Percentiles rank a stretch among this genome's conserved stretches.
These are phyloP conservation scores for Sanderia malayensis DNA, from an alignment of 30 jellyfish, hydroid and myxozoan genomes.

Conservation along the genomic window DNA sequence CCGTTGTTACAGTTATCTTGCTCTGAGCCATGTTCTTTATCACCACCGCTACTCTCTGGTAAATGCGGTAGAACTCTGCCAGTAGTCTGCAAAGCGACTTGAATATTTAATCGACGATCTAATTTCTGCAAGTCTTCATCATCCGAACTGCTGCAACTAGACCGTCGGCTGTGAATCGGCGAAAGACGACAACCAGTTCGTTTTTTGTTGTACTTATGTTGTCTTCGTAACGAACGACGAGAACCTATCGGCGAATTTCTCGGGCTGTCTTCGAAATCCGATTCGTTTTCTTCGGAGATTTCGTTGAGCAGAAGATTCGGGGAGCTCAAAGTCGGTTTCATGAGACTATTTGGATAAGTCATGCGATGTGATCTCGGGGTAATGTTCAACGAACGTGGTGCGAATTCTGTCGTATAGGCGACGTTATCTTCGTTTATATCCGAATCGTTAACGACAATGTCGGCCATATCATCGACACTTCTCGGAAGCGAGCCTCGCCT, in stretches of 20 bases:
- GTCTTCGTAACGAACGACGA: constrained; percentile 80
- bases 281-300: constrained; percentile 86
- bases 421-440: constrained; percentile 37
- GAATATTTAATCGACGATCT: constrained; percentile 47
- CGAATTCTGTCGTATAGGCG: constrained; percentile 56
- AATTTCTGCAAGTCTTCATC: constrained; percentile 85
- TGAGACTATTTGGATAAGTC: constrained; percentile 63
- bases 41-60: constrained; percentile 51
- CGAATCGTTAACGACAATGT: constrained; percentile 28
- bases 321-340: constrained; percentile 78
- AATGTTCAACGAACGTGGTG: constrained; percentile 64
- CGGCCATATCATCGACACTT: constrained; percentile 67
- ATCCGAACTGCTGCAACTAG: constrained; percentile 95
- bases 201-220: constrained; percentile 70
- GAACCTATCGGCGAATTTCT: constrained; percentile 68
- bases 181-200: constrained; percentile 91
- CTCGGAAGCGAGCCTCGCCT: constrained; percentile 49
- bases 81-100: constrained; percentile 38
- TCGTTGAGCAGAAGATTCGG: constrained; percentile 93
- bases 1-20: constrained; percentile 30
- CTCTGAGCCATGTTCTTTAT: constrained; percentile 26
- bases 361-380: constrained; percentile 78
- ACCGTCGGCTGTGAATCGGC: constrained; percentile 98
- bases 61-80: constrained; percentile 51
- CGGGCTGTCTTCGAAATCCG: constrained; percentile 97